Evolutionary conservation across 1,140 invertebrate species (phyloP), one percentile per base, ranked within the genome.

Genomic region (Papilio dardanus): DNA sequence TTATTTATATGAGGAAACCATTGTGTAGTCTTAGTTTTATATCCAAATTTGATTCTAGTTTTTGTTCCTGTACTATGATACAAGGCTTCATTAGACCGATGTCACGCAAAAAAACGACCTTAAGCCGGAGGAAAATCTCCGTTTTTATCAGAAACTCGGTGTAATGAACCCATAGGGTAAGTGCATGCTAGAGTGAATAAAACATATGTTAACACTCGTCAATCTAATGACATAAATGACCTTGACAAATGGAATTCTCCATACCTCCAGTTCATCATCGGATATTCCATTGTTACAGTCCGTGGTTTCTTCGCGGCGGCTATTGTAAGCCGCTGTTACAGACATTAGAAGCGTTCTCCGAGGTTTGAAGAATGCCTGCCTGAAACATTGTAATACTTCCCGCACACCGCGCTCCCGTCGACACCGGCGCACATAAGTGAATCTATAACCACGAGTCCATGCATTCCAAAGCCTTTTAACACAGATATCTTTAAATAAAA

Each of bases 231-330:
- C 66, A 65, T 35, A n/a, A 40, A 19, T 71, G 68, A 71, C 68
- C 68, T 71, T 71, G 71, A 33, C 30, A 24, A 73, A 66, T 73
- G 35, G 68, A 73, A 50, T 65, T 71, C 40, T 65, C 62, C 58
- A 77, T 84, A 93, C 91, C 87, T 93, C 82, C 28, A 93, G 76
- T 33, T 91, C 87, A 40, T 88, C 82, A 74, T 94, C 92, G 0
- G 86, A 84, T 5, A 94, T 93, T 68, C 87, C 87, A 69, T 85
- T 78, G 2, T 86, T 79, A 76, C 93, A 91, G 30, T 76, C 77
- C 6, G 81, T 77, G 0, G 76, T 74, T 0, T 67, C 65, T 5
- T 78, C 81, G 5, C 82, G 79, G 7, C 88, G 79, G 71, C 85
- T 85, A 66, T 91, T 91, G 74, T 86, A 93, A 0, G 91, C 88